Evolutionary conservation across 2,797 vertebrate species (phyloP).

Genomic region (Eulemur rubriventer): DNA sequence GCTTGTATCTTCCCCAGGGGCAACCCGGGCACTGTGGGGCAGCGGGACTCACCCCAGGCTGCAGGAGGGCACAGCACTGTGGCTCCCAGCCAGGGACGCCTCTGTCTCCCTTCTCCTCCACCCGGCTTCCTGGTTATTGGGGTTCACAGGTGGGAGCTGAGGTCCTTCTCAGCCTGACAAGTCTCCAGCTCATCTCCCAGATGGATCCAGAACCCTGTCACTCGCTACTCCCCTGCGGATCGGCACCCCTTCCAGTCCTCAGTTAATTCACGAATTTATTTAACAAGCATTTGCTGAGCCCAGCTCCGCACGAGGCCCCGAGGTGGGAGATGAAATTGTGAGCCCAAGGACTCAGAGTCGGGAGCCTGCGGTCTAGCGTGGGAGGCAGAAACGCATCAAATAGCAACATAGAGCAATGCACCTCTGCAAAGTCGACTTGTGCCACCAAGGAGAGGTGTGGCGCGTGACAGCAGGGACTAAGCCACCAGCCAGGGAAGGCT

Average conservation of each 20-base stretch:
- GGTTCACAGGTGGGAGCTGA: not conserved
- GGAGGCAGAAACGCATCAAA: rapidly evolving
- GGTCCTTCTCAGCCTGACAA: not conserved
- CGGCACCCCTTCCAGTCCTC: not conserved
- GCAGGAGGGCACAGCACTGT: not conserved
- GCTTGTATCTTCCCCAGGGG: not conserved
- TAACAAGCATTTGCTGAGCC: not conserved
- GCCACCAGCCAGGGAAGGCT: not conserved
- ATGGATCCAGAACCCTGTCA: not conserved
- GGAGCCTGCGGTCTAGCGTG: rapidly evolving
- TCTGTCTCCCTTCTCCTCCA: not conserved
- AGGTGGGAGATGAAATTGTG: not conserved
- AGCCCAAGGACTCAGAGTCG: not conserved
- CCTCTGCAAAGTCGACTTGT: rapidly evolving
- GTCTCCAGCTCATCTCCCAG: not conserved
- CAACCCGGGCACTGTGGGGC: not conserved
- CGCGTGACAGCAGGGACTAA: rapidly evolving
- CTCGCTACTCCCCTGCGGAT: not conserved
- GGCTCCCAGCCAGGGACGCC: not conserved
- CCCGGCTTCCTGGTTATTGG: not conserved
- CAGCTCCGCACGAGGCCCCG: not conserved
- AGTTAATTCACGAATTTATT: too few species aligned
- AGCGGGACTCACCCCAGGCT: not conserved
- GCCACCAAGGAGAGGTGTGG: not conserved
- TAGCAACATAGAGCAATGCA: not conserved